Base-by-base conservation (phyloP, 1,140 invertebrate species). In the Anastrepha obliqua region DNA sequence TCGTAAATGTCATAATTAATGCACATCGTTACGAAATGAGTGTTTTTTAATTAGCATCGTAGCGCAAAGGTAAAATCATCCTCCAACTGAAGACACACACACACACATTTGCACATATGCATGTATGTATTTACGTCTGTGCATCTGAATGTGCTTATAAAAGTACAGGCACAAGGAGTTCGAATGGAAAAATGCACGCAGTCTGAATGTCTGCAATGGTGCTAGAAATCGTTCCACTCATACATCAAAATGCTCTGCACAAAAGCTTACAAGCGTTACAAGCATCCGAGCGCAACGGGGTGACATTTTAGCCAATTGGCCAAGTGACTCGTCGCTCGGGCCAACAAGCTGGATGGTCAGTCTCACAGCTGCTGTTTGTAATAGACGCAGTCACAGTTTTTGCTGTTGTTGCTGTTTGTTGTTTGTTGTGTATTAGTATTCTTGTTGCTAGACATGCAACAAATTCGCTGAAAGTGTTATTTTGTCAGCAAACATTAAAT, bases 401-500 rank as follows among this genome's bases (percentile, higher is more conserved):
- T 47, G 13, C 47, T 51, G 70, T n/a, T 74, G 6, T 81, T 29
- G 3, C n/a, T 74, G 5, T 47, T 47, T 70, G n/a, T 29, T 20
- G n/a, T n/a, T 29, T 29, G 47, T 11, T 74, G 15, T 4, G 29
- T 55, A 11, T 55, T 55, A 11, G 51, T 55, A 8, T 55, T 55
- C 6, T 55, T 55, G 29, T 67, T 55, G 29, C 39, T 11, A 39
- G 39, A 47, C 47, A 55, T 81, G 74, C 74, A 81, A 81, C 47
- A 81, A 81, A 81, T 81, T 81, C 4, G 47, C 74, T 55, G 47
- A 81, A 81, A 55, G 74, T 81, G 74, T 81, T 51, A 55, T 81
- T 81, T 81, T 81, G 74, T 81, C 74, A 81, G 74, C 47, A 81
- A 51, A 81, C 47, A 81, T 81, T 81, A 81, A 81, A 81, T 55